Base-by-base conservation (phyloP, 2,888 invertebrate genomes). In the Cheilosia vernalis region DNA sequence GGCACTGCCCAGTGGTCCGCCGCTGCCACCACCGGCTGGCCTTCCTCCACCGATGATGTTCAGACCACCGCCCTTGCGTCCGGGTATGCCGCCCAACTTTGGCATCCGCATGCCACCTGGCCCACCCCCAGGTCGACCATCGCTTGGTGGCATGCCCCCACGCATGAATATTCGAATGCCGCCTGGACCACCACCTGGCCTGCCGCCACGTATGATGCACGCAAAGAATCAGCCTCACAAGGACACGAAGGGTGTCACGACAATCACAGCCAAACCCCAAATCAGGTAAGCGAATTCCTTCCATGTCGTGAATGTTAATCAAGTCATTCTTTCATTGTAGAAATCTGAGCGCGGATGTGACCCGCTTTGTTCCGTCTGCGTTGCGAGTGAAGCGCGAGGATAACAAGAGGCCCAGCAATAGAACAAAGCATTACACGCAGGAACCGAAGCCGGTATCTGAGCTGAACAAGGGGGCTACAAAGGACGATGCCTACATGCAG, bases 401-500 rank as follows among this genome's bases (percentile, higher is more conserved):
- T 90, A 95, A 94, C 88, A 95, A 95, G 88, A 92, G 93, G 87
- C 79, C 88, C 13, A 73, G 44, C n/a, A 87, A 88, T 19, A 88
- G 88, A 47, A 90, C 91, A 0, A 94, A 94, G 88, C 93, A 94
- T 15, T 93, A 94, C 81, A 88, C 92, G 1, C 92, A 94, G 2
- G 92, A 93, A 58, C 93, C 93, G 77, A 91, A 91, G 79, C 89
- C 87, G 7, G 87, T 87, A 6, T 87, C 89, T 2, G 91, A 92
- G 63, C 77, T 90, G 1, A 90, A 90, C 61, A 90, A 90, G 61
- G 93, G 93, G 84, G 92, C 93, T 21, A 98, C 97, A 77, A 99
- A 99, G 91, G 99, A 99, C 90, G 99, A 99, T 90, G 99, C 99
- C 13, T 99, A 99, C 90, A 96, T 98, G 93, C 97, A 98, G 92